A percentile compares a stretch with the other conserved stretches of the same genome.
These are phyloP conservation scores for Cyanoderma ruficeps DNA, from an alignment of 2,113 vertebrate genomes.

Conservation along the genomic window DNA sequence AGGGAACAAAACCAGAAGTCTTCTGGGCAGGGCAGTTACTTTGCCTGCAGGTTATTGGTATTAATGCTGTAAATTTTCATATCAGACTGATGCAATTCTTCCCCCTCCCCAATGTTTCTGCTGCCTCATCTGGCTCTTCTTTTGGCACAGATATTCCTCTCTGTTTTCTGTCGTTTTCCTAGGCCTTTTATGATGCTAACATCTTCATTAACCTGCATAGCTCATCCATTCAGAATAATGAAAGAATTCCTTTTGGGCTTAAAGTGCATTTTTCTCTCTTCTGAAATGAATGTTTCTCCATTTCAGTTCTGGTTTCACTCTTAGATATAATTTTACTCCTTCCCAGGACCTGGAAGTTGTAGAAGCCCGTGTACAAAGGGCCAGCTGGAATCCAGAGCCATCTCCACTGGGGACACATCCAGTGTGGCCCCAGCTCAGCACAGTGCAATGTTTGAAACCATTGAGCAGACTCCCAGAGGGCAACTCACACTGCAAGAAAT, in stretches of 20 bases:
- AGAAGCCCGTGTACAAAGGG: neutral
- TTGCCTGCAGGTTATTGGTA: neutral
- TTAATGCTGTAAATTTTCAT: neutral
- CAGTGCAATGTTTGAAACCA: slow-evolving; percentile 68
- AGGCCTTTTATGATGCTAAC: neutral
- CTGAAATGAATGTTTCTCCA: neutral
- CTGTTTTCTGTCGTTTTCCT: neutral
- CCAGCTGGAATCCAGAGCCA: neutral
- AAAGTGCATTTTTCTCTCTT: neutral
- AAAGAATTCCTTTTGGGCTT: neutral
- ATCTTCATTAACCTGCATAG: neutral
- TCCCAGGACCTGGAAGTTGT: neutral
- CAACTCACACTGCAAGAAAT: slow-evolving; percentile 42
- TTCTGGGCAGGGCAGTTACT: neutral
- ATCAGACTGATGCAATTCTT: neutral
- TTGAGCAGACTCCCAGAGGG: neutral
- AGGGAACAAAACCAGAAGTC: neutral
- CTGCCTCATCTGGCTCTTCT: neutral
- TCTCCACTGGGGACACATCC: neutral
- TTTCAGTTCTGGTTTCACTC: neutral
- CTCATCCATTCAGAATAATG: neutral
- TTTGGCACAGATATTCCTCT: neutral
- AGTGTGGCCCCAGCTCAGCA: slow-evolving; percentile 8
- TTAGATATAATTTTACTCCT: neutral
- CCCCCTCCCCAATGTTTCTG: neutral